phyloP scores from a whole-genome alignment of 2,888 invertebrate species.

The Drosophila lacicola region DNA sequence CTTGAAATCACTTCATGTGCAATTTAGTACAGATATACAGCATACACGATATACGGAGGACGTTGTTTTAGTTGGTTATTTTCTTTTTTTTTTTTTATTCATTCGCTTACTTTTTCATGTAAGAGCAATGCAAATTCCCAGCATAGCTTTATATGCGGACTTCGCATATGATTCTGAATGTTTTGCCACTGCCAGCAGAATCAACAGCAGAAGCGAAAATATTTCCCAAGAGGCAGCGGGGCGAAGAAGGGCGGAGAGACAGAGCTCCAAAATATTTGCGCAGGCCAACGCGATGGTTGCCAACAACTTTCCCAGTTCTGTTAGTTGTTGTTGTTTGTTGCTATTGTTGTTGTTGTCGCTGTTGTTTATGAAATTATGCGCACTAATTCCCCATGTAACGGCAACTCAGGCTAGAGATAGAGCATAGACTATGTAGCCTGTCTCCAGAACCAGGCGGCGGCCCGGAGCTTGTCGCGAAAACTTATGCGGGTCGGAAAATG shows the following conservation, averaged over 20 bases:
- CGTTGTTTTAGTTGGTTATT: slow-evolving; percentile 32
- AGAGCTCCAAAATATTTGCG: slow-evolving; percentile 68
- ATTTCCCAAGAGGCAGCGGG: slow-evolving; percentile 53
- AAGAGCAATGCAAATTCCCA: slow-evolving; percentile 67
- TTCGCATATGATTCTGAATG: slow-evolving; percentile 57
- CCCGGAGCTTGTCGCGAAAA: slow-evolving; percentile 32
- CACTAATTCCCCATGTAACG: slow-evolving; percentile 77
- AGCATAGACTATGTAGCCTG: slow-evolving; percentile 3
- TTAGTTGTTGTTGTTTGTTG: no score
- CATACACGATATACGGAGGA: slow-evolving; percentile 37
- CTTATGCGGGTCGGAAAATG: slow-evolving; percentile 59
- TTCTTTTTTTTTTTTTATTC: slow-evolving; percentile 23
- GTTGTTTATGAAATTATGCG: slow-evolving; percentile 76
- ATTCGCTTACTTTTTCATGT: slow-evolving; percentile 42
- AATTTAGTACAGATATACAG: slow-evolving; percentile 74
- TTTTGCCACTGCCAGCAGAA: slow-evolving; percentile 38
- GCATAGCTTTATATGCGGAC: slow-evolving; percentile 64
- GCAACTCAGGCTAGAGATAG: slow-evolving; percentile 51
- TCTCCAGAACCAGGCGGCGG: slow-evolving; percentile 1
- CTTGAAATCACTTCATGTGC: slow-evolving; percentile 81
- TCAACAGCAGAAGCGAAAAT: slow-evolving; percentile 27
- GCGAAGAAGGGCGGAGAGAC: background rate
- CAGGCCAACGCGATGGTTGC: slow-evolving; percentile 71
- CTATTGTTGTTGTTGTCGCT: slow-evolving; percentile 15
- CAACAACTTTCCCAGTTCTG: slow-evolving; percentile 42